A percentile compares a stretch with the other conserved stretches of the same genome.
Conservation (phyloP, 2,797 vertebrate species). For the Etheostoma nigrum region DNA sequence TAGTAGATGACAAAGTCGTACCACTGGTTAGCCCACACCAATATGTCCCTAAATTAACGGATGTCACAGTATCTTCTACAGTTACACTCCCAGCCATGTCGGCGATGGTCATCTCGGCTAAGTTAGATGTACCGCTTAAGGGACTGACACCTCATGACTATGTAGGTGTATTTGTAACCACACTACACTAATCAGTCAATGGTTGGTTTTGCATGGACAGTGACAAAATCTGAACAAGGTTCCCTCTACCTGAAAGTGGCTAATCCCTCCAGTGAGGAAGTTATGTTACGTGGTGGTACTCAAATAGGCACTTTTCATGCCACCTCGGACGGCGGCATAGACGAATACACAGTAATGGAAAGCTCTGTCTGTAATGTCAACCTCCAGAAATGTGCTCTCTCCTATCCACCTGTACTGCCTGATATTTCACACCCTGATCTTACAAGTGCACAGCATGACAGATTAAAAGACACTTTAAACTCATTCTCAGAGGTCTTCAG, state of each 20-base stretch:
- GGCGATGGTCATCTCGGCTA: conserved; percentile 18
- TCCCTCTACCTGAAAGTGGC: conserved; percentile 14
- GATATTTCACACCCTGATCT: neutral
- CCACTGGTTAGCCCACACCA: neutral
- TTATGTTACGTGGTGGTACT: neutral
- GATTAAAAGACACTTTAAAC: neutral
- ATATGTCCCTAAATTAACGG: neutral
- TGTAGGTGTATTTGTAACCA: neutral
- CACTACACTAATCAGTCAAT: conserved; percentile 5
- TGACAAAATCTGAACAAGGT: too few relatives aligned
- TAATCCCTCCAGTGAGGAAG: neutral
- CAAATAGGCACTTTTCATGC: neutral
- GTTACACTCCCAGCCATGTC: conserved; percentile 4
- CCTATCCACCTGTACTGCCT: neutral
- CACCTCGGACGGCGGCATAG: neutral
- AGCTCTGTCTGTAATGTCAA: conserved; percentile 14
- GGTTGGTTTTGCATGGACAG: conserved; percentile 9
- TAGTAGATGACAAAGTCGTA: conserved; percentile 3
- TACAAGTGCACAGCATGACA: neutral
- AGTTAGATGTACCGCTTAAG: neutral
- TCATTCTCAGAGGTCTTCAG: conserved; percentile 12
- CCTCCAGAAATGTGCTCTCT: neutral
- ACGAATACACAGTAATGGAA: conserved; percentile 4
- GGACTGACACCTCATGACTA: neutral
- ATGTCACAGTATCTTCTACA: conserved; percentile 11